These are phyloP conservation scores for Hyperopisus bebe DNA, from an alignment of 2,113 vertebrate species.

Conservation along the genomic window DNA sequence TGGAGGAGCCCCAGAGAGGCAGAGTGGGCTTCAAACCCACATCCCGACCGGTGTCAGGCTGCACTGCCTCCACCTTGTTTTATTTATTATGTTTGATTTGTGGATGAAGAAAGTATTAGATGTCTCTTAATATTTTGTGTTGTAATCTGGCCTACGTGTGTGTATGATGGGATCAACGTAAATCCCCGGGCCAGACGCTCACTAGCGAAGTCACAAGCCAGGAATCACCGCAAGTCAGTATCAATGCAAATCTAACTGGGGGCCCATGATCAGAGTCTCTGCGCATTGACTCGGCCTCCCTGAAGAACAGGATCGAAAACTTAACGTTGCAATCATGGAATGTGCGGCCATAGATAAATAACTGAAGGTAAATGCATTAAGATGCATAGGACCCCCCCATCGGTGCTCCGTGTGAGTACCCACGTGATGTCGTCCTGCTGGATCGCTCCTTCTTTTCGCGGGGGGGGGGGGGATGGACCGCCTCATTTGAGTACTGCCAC, in stretches of 20 bases:
- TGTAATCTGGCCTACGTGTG: background rate
- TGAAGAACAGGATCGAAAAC: background rate
- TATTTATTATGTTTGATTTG: background rate
- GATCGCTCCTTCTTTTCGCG: background rate
- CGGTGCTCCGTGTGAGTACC: background rate
- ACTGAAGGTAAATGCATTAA: background rate
- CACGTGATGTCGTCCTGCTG: background rate
- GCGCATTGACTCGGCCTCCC: conserved; percentile 4
- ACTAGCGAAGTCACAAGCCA: conserved; percentile 11
- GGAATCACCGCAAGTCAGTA: background rate
- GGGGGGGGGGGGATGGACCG: background rate
- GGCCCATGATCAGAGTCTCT: background rate
- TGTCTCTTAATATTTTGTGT: background rate
- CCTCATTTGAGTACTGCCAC: background rate
- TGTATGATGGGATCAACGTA: background rate
- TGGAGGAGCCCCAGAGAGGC: background rate
- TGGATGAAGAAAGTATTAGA: background rate
- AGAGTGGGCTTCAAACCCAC: background rate
- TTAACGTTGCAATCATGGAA: background rate
- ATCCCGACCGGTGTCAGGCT: background rate
- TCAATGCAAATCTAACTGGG: background rate
- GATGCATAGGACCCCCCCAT: background rate
- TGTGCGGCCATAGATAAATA: background rate
- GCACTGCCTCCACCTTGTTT: background rate
- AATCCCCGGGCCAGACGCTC: background rate